Evolutionary conservation across 2,888 invertebrate species (phyloP).

Genomic region (Galerucella nymphaeae): DNA sequence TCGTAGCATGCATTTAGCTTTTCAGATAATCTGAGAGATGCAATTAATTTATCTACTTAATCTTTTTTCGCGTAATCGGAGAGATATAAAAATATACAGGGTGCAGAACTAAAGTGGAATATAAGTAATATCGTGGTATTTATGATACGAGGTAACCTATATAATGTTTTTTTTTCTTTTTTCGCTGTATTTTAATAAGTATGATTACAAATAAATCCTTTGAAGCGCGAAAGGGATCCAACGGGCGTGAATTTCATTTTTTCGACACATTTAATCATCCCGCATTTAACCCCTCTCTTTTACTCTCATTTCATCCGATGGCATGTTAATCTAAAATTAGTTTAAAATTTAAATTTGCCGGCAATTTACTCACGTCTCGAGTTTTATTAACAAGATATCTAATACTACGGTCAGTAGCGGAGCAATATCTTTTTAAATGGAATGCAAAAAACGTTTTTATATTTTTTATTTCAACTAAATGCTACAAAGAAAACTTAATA

Average conservation of each 20-base stretch:
- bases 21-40: conserved; percentile 40
- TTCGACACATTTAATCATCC: conserved; percentile 13
- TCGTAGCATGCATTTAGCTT: conserved; percentile 38
- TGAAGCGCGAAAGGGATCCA: not conserved
- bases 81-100: conserved; percentile 3
- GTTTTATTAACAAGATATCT: conserved; percentile 44
- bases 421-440: not conserved
- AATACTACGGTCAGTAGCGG: conserved; percentile 21
- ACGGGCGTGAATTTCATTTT: conserved; percentile 9
- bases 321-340: conserved; percentile 43
- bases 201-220: conserved; percentile 1
- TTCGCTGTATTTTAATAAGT: not conserved
- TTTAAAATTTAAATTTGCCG: conserved; percentile 43
- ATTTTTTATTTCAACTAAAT: too few relatives aligned
- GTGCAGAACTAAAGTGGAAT: not conserved
- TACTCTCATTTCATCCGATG: conserved; percentile 13
- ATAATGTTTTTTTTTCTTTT: too few relatives aligned
- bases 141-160: too few relatives aligned
- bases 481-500: too few relatives aligned
- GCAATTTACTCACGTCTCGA: conserved; percentile 41
- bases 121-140: too few relatives aligned
- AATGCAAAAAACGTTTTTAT: too few relatives aligned
- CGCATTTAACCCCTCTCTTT: conserved; percentile 4
- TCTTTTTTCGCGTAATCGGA: conserved; percentile 22
- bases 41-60: conserved; percentile 36